Evolutionary conservation across 2,113 vertebrate species (phyloP).

Genomic region (Peromyscus leucopus): DNA sequence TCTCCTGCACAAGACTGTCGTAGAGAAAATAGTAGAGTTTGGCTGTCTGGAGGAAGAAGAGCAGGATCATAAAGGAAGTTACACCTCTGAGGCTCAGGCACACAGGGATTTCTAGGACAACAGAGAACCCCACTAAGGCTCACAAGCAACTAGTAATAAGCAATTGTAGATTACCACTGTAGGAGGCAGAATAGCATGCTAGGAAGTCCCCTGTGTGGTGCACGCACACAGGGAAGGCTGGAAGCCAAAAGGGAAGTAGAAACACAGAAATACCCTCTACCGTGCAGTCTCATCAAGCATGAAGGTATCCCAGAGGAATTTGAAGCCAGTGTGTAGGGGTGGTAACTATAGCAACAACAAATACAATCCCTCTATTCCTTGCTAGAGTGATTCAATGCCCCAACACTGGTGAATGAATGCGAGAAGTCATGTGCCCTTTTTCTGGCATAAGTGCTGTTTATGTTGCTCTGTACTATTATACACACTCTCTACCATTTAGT

Average conservation of each 20-base stretch:
- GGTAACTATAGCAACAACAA: neutral
- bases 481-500: neutral
- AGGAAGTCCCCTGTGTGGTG: neutral
- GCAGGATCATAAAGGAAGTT: neutral
- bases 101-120: neutral
- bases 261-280: neutral
- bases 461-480: neutral
- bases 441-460: neutral
- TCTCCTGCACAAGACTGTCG: neutral
- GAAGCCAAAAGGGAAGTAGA: neutral
- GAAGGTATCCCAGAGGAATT: neutral
- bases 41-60: neutral
- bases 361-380: neutral
- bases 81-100: neutral
- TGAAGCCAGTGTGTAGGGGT: neutral
- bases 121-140: neutral
- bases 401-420: neutral
- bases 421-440: neutral
- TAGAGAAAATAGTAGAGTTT: neutral
- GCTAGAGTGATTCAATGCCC: neutral
- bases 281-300: neutral
- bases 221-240: neutral
- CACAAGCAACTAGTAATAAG: neutral
- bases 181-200: neutral
- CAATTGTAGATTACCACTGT: neutral